Base-by-base conservation (phyloP, 2,797 vertebrate genomes). In the Calcarius lapponicus region DNA sequence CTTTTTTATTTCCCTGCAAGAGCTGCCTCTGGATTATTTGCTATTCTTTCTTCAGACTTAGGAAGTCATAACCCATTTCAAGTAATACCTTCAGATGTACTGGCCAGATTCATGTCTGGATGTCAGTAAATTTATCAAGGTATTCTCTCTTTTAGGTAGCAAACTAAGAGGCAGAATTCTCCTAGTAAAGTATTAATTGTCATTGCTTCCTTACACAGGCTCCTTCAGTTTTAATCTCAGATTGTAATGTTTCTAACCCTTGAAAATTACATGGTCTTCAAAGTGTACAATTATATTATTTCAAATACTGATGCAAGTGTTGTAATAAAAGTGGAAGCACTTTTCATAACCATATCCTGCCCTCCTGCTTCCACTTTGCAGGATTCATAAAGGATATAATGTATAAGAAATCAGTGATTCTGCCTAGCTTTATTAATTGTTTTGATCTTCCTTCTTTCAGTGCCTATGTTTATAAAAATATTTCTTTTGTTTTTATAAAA, bases 11-110 rank as follows among this genome's bases (percentile, higher is more conserved):
- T 64, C 29, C 14, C 10, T 64, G 17, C 17, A 28, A 28, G 74
- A 66, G 3, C n/a, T 10, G 2, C 16, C 9, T 6, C 9, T 15
- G 21, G 11, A 53, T 70, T 22, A 38, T 58, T 67, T 79, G 9
- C 31, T 89, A 14, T 31, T 72, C 7, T 42, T 85, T 32, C 8
- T 67, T 61, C 21, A 50, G 32, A 47, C 4, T 69, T 54, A 47
- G 31, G 24, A 83, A 78, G 10, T 29, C 9, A 7, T 74, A 60
- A 61, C 29, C 11, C 15, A 10, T 50, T 31, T 57, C 58, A 61
- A 26, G 19, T 25, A 25, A 17, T 65, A 24, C 28, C 2, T 3
- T n/a, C 76, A 4, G 14, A 50, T 0, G 0, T 60, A 54, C 13
- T 38, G 32, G 24, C 21, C 24, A 61, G 10, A 34, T 51, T 73